Evolutionary conservation across 2,113 vertebrate genomes (phyloP), one percentile per base, ranked within the genome.

Genomic region (Pavo muticus): DNA sequence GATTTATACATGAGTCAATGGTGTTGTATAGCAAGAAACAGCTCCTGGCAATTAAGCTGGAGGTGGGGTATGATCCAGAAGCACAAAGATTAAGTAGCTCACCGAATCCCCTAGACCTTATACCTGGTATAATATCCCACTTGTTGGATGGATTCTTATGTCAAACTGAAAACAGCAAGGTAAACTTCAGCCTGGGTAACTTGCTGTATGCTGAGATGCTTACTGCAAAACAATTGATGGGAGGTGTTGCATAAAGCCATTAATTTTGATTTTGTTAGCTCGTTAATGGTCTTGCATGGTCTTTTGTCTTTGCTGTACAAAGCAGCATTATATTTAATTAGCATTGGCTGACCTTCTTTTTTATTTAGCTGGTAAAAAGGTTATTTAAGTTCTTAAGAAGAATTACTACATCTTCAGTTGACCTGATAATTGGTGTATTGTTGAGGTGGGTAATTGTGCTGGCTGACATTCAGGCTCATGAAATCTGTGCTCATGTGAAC

Each of bases 311-410:
- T 69, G 50, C 78, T 78, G 44, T 80, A 59, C 77, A 76, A 68
- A 95, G 73, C 45, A 44, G 50, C 72, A 32, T 94, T 93, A 63
- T 91, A 94, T 95, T 96, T 97, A 96, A 97, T 95, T 95, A 86
- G 79, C 91, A 24, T 71, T 91, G 95, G 59, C 69, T 96, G 97
- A 97, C 95, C 94, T 97, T 97, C 68, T 81, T 88, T 96, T 95
- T 97, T 97, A 93, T 97, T 96, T 96, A 96, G 95, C 92, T 97
- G 94, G 71, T 91, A 75, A 89, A 87, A 97, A 97, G 96, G 87
- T 97, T 96, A 88, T 94, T 97, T 52, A 86, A 95, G 92, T 93
- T 82, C 90, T 97, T 97, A 94, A 82, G 72, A 97, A 97, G 96
- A 97, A 95, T 95, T 96, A 95, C 25, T 60, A 64, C 25, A 8